Base-by-base conservation (phyloP, 2,888 invertebrate species). In the Rhimphoctona megacephalus region DNA sequence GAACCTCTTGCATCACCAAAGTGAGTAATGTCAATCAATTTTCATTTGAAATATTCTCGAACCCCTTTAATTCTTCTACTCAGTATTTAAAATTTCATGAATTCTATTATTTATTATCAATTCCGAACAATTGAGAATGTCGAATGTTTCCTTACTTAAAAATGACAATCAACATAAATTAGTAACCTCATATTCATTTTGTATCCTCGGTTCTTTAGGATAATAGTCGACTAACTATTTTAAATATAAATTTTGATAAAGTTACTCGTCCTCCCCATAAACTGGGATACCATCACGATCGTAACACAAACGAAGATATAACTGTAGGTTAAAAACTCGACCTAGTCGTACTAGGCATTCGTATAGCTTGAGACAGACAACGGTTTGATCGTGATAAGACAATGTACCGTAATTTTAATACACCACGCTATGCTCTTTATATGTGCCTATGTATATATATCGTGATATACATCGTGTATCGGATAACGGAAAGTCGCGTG, bases 1-100 rank as follows among this genome's bases (percentile, higher is more conserved):
- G 95, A 96, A 90, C 95, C 96, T 5, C 94, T 97, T 73, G 95
- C 96, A 1, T 92, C 94, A 11, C 97, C 97, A 9, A 94, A 95
- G 97, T 97, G 94, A 94, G 95, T 94, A 86, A 85, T 49, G 61
- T 22, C 9, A 8, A 36, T n/a, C 17, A 7, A 67, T 57, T 70
- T 54, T 69, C 14, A 43, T 39, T 39, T 22, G 25, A 22, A 57
- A 74, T n/a, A 72, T 72, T n/a, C 30, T 19, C 46, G 4, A 11
- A 39, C 33, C 46, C 39, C 61, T 30, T 11, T 17, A 17, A 30
- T 61, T 30, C 30, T 7, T 61, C 61, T 2, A 61, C 61, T 30
- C 0, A 61, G 14, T 5, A 57, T 57, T 57, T 14, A 57, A 25
- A 9, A 9, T 30, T 30, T 30, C 17, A 17, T 61, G 17, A 30